Evolutionary conservation across 1,140 invertebrate species (phyloP), one percentile per base, ranked within the genome.

Genomic region (Diuraphis noxia): DNA sequence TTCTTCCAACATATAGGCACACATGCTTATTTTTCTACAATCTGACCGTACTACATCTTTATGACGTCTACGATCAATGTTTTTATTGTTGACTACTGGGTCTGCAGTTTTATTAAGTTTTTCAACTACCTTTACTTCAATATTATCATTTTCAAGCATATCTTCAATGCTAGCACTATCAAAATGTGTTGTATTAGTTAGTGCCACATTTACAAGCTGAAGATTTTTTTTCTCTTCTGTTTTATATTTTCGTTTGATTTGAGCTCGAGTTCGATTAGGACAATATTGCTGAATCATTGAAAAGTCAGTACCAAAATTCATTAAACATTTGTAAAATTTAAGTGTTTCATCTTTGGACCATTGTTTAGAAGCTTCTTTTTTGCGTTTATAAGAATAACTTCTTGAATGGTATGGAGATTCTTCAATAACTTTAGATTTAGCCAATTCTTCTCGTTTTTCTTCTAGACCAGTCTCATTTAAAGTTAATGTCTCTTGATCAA

Each of bases 301-400:
- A 94, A 99, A 98, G 94, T 98, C 98, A 0, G 98, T 98, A 0
- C 98, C 98, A 89, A 98, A 95, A 23, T 95, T 96, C 93, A 96
- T 97, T 25, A 99, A 94, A n/a, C 97, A 97, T 93, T 96, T 95
- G 94, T 98, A 99, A 94, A 99, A 99, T 92, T 96, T 96, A 5
- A 97, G 94, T 0, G 97, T 98, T 93, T 98, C 94, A 93, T 93
- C 92, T 46, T 93, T 92, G 46, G 92, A 92, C 94, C 94, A 95
- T 34, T 93, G 93, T 49, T 92, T 93, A 43, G 88, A 91, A 46
- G 93, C 82, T 91, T 92, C 92, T n/a, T 92, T 93, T 84, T 93
- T 93, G 77, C 93, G 93, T 25, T 93, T 92, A 92, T 96, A 97
- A 92, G 96, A 95, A 1, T 96, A 96, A 93, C 94, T 94, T 87